Evolutionary conservation across 2,888 invertebrate genomes (phyloP), one percentile per base, ranked within the genome.

Genomic region (Pterostichus niger): DNA sequence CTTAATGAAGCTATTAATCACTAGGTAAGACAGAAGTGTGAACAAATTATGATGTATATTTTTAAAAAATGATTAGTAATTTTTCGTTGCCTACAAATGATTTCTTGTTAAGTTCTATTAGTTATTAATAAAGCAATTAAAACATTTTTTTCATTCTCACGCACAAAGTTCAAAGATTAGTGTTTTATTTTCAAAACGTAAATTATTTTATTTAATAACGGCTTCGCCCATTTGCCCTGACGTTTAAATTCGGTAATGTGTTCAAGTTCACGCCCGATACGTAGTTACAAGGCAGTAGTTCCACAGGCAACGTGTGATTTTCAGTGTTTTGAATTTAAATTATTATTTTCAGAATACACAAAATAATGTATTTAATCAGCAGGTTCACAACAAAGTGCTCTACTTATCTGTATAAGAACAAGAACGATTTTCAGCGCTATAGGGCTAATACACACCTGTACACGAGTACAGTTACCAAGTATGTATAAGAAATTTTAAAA

Each of bases 51-150:
- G 68, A 71, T 75, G 49, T 75, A 33, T 35, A 52, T 75, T 75
- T 75, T 75, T 75, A 7, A 75, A 71, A 75, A 75, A 75, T 75
- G 75, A 75, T 75, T 75, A 71, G 64, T 64, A 64, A 64, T 64
- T 64, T 64, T 64, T 64, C 35, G 64, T n/a, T 31, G 68, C 68
- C 68, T 13, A 40, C 40, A 44, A 44, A 44, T 13, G 31, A 71
- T 13, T 13, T 40, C 44, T 71, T 52, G 13, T 52, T 10, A 52
- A 40, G 40, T n/a, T 33, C 31, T 64, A 64, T 64, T 64, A 64
- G 64, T 64, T 64, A 33, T 33, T 64, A 64, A 64, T 64, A 49
- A 49, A 49, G 49, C 49, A 49, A 49, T 49, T 49, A 49, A 49
- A 49, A 49, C 49, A 49, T 6, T 40, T 6, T 24, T 59, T 31